Conservation (phyloP, 2,113 vertebrate species). For the Hymenochirus boettgeri region DNA sequence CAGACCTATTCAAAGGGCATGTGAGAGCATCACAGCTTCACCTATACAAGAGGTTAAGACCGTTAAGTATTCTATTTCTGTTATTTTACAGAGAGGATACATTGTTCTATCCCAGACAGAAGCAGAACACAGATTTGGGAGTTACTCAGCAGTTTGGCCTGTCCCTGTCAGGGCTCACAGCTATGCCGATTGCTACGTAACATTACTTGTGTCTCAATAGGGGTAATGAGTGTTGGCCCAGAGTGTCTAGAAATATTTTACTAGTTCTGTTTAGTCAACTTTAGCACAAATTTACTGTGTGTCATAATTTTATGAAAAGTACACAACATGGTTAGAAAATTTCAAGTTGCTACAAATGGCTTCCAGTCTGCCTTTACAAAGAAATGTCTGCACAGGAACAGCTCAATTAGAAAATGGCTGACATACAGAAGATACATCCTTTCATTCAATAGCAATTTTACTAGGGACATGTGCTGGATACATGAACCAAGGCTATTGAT, state of each 20-base stretch:
- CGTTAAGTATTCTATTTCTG: constrained; percentile 14
- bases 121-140: not conserved
- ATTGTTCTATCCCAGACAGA: constrained; percentile 25
- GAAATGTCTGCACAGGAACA: constrained; percentile 2
- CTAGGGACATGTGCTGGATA: constrained; percentile 2
- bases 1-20: not conserved
- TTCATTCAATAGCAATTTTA: not conserved
- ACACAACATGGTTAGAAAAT: too few species aligned
- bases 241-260: too few species aligned
- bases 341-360: constrained; percentile 7
- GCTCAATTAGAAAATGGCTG: constrained; percentile 23
- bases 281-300: constrained; percentile 6
- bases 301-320: constrained; percentile 7
- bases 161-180: constrained; percentile 19
- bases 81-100: not conserved
- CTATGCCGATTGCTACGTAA: constrained; percentile 12
- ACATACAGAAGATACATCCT: not conserved
- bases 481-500: not conserved
- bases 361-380: not conserved
- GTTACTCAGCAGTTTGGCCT: not conserved
- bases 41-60: constrained; percentile 16
- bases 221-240: not conserved
- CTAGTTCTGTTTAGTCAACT: too few species aligned
- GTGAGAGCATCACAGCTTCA: not conserved
- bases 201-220: not conserved